Base-by-base conservation (phyloP, 2,888 invertebrate genomes). In the Cerastoderma edule region DNA sequence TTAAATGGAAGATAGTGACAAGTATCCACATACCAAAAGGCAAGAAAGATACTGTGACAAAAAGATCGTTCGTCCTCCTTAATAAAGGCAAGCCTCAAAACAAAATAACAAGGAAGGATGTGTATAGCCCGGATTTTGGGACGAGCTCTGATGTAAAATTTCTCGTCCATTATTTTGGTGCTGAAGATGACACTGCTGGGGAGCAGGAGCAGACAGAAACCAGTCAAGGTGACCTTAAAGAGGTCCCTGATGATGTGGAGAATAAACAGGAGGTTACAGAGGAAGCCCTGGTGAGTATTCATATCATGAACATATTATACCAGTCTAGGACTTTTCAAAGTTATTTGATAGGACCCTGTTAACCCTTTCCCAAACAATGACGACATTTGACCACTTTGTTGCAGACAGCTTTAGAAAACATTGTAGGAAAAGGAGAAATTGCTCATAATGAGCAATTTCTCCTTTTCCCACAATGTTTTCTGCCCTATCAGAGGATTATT, bases 151-250 rank as follows among this genome's bases (percentile, higher is more conserved):
- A 67, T 4, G 44, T 63, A 13, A 33, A 68, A 6, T 30, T 68
- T 4, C 53, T 79, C n/a, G 46, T 79, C 19, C 79, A 79, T 48
- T 79, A 66, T 54, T 35, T 60, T 28, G 78, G 78, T 19, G 13
- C 60, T 22, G 39, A 39, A 24, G 22, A 32, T 19, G 65, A 72
- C 27, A 30, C 53, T 53, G 44, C 48, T 13, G 13, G 19, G 16
- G 30, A 24, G 33, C 35, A 66, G 16, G 19, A 60, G 33, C 1
- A 28, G 22, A 27, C 24, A 32, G 2, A 57, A 57, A 10, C 39
- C 2, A 35, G 32, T 33, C n/a, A 32, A 28, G 28, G 8, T 19
- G 19, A 5, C 13, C 57, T n/a, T 30, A 33, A 4, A 28, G 32
- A 33, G 8, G n/a, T n/a, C 19, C 32, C 33, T 4, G 33, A 19